Percentiles rank a stretch among this genome's conserved stretches.
Evolutionary conservation across 2,888 invertebrate species (phyloP).

Genomic region (Rhagonycha lutea): DNA sequence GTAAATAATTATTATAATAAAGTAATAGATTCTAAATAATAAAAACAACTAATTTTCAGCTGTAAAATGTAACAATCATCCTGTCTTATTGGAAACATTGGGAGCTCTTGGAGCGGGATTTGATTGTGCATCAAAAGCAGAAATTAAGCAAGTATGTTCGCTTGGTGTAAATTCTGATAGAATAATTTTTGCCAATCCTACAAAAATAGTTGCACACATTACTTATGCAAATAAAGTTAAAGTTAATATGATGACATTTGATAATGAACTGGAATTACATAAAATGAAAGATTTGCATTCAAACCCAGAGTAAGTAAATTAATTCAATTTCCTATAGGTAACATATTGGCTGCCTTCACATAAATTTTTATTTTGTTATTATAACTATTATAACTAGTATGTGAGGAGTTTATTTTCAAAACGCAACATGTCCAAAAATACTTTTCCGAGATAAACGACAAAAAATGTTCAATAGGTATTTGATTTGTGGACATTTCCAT

Average conservation of each 20-base stretch:
- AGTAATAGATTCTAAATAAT: not conserved
- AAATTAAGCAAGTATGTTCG: constrained; percentile 80
- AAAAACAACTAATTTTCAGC: constrained; percentile 57
- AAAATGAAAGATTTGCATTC: constrained; percentile 58
- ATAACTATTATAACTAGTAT: too few relatives aligned
- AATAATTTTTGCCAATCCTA: constrained; percentile 95
- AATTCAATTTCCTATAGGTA: too few relatives aligned
- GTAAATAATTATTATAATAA: constrained; percentile 56
- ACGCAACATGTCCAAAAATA: too few relatives aligned
- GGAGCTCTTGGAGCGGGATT: constrained; percentile 89
- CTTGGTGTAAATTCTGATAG: constrained; percentile 76
- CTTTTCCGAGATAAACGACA: too few relatives aligned
- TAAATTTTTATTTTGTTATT: too few relatives aligned
- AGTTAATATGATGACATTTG: constrained; percentile 88
- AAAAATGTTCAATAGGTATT: too few relatives aligned
- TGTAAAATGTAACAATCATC: constrained; percentile 95
- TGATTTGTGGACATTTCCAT: too few relatives aligned
- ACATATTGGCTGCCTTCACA: too few relatives aligned
- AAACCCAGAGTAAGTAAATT: constrained; percentile 51
- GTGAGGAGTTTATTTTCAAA: too few relatives aligned
- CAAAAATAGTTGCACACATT: constrained; percentile 90
- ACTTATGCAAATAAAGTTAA: constrained; percentile 76
- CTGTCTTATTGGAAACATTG: constrained; percentile 78
- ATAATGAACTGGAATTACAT: constrained; percentile 76
- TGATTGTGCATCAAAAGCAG: constrained; percentile 95